Evolutionary conservation across 2,113 vertebrate genomes (phyloP), one percentile per base, ranked within the genome.

Genomic region (Craseonycteris thonglongyai): DNA sequence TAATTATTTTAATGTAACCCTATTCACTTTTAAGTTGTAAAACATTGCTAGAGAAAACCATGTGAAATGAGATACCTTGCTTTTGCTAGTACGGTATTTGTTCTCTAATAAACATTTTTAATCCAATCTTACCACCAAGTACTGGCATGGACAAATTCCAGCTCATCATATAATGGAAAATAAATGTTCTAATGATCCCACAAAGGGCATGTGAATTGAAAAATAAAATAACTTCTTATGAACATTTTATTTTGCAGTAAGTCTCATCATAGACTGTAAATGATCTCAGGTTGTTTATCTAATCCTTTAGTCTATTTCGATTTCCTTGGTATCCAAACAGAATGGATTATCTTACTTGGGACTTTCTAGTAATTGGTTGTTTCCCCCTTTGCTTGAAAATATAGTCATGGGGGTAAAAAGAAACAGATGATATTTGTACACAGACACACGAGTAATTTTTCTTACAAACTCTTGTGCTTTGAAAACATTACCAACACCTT

Each of bases 341-440:
- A 85, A 95, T 40, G 66, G 63, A 94, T 69, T 72, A 78, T 94
- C 81, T 87, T 85, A 85, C 19, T 83, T 80, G 45, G 75, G 26
- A 80, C 38, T 87, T 69, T 95, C 58, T 58, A 33, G 38, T 96
- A 93, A 95, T 88, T 94, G 28, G 58, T 85, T 92, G 61, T 33
- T 66, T 90, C 22, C 8, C 24, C 38, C 58, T 84, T 97, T 61
- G 16, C 22, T 81, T 79, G 28, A 59, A 95, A 95, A 90, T 74
- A 5, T 26, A 91, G 9, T 24, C 18, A 51, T 71, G 42, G 12
- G 9, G 14, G 0, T 6, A 3, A 26, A 49, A n/a, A 68, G 35
- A 54, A 94, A 28, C 19, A 97, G 92, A 59, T 1, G 18, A 88
- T 91, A 92, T 94, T 95, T 95, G 45, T 75, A 88, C 19, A 83